phyloP scores from a whole-genome alignment of 2,888 invertebrate genomes.

The Mylabris sibirica region DNA sequence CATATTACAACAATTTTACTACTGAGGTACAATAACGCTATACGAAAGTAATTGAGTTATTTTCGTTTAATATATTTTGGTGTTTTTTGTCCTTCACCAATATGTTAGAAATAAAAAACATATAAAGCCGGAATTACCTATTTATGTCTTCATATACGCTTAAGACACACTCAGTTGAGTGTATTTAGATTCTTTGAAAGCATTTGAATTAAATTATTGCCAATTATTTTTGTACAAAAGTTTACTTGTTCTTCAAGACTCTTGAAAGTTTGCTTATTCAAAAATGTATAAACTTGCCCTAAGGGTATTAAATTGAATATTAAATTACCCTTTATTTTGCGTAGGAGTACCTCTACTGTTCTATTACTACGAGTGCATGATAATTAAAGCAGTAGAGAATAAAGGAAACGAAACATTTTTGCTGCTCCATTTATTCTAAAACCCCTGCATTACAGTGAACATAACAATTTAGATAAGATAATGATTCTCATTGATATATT shows the following conservation, averaged over 20 bases:
- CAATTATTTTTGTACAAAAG: too few species aligned
- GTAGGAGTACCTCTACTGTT: too few species aligned
- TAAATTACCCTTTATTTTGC: too few species aligned
- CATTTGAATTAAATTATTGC: too few species aligned
- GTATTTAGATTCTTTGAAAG: too few species aligned
- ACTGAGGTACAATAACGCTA: background rate
- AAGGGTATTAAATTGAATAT: too few species aligned
- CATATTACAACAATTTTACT: constrained; percentile 1
- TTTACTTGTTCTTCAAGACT: too few species aligned
- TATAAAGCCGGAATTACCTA: too few species aligned
- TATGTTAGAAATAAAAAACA: background rate
- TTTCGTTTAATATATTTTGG: constrained; percentile 25
- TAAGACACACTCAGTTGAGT: too few species aligned
- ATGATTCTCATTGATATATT: constrained; percentile 67
- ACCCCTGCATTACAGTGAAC: background rate
- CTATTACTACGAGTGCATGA: background rate
- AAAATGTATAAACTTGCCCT: too few species aligned
- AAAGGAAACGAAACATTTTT: constrained; percentile 4
- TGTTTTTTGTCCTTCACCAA: background rate
- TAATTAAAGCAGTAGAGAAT: background rate
- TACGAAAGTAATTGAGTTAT: constrained; percentile 28
- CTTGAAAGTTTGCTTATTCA: too few species aligned
- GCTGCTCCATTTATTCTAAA: constrained; percentile 4
- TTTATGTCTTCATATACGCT: too few species aligned
- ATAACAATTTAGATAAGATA: constrained; percentile 25